Evolutionary conservation across 2,113 vertebrate species (phyloP).

Genomic region (Gambusia affinis): DNA sequence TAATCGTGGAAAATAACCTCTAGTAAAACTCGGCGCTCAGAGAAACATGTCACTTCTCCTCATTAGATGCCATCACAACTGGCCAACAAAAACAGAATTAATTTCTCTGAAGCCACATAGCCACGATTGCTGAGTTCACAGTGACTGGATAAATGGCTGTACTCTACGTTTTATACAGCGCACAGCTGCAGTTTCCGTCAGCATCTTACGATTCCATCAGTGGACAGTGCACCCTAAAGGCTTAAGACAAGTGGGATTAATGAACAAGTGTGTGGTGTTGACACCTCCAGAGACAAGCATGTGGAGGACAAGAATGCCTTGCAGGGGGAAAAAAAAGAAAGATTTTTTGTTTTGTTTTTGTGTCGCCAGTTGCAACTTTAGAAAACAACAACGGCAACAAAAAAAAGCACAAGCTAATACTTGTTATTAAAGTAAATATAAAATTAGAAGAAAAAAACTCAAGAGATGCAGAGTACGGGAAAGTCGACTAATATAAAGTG

Average conservation of each 20-base stretch:
- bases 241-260: constrained; percentile 62
- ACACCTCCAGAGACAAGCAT: constrained; percentile 46
- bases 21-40: neutral
- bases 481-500: constrained; percentile 9
- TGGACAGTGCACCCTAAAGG: constrained; percentile 52
- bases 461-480: neutral
- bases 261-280: constrained; percentile 56
- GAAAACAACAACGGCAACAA: neutral
- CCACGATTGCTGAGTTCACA: constrained; percentile 2
- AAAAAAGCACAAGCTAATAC: neutral
- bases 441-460: neutral
- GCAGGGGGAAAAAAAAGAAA: constrained; percentile 1
- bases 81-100: neutral
- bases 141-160: constrained; percentile 1
- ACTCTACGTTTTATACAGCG: constrained; percentile 1
- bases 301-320: constrained; percentile 26
- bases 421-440: neutral
- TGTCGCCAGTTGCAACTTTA: neutral
- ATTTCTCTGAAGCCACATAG: neutral
- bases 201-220: constrained; percentile 59
- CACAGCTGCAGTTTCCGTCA: constrained; percentile 48
- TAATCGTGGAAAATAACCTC: neutral
- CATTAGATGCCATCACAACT: neutral
- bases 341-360: constrained; percentile 9
- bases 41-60: neutral